Percentiles rank a stretch among this genome's conserved stretches.
phyloP scores from a whole-genome alignment of 2,113 vertebrate genomes.

The Sorex fumeus region DNA sequence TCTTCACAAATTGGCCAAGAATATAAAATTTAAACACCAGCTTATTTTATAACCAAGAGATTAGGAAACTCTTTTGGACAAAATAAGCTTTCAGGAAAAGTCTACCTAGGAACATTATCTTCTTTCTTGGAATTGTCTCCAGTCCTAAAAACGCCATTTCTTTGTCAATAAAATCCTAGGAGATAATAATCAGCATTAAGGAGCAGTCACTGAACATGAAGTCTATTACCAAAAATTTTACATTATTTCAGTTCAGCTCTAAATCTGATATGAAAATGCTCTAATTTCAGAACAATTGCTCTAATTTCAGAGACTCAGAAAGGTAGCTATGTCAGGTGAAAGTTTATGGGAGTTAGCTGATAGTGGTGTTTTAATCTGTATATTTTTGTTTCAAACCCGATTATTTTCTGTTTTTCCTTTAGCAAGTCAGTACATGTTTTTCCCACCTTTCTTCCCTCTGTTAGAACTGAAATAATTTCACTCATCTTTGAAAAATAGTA shows the following conservation, averaged over 20 bases:
- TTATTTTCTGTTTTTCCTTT: not conserved
- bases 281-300: no score
- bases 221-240: not conserved
- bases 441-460: no score
- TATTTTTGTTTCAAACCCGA: not conserved
- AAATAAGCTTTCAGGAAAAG: not conserved
- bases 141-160: not conserved
- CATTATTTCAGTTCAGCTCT: not conserved
- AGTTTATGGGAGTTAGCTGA: not conserved
- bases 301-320: not conserved
- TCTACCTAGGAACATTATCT: not conserved
- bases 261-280: not conserved
- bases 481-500: not conserved
- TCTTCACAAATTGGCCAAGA: conserved; percentile 7
- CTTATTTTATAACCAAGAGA: not conserved
- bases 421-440: not conserved
- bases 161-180: not conserved
- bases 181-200: not conserved
- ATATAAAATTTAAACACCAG: not conserved
- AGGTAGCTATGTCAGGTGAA: not conserved
- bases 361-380: not conserved
- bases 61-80: conserved; percentile 9
- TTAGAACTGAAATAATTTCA: not conserved
- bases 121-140: not conserved
- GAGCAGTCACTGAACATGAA: not conserved